Evolutionary conservation across 1,140 invertebrate genomes (phyloP).

Genomic region (Drosophila littoralis): DNA sequence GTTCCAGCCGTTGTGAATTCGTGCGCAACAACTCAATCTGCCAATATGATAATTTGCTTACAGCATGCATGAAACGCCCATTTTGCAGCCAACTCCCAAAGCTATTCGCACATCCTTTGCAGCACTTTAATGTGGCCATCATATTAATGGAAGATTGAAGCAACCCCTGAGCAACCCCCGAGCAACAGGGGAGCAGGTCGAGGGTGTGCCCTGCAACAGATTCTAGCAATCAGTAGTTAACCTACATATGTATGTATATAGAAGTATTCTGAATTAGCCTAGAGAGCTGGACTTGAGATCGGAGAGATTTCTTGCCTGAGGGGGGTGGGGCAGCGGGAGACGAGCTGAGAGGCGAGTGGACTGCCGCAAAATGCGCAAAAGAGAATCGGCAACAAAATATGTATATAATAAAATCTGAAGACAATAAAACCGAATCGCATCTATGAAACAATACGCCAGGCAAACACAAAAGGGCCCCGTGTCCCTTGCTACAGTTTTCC

Average conservation of each 20-base stretch:
- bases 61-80: conserved; percentile 26
- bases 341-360: too few relatives aligned
- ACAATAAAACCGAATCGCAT: conserved; percentile 46
- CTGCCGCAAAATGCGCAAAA: conserved; percentile 39
- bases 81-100: background rate
- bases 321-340: too few relatives aligned
- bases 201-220: conserved; percentile 19
- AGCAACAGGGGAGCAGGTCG: background rate
- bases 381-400: conserved; percentile 21
- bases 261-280: background rate
- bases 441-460: conserved; percentile 37
- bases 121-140: conserved; percentile 26
- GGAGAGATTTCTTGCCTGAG: background rate
- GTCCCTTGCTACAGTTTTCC: background rate
- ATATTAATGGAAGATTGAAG: conserved; percentile 22
- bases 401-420: conserved; percentile 3
- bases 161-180: conserved; percentile 9
- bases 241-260: too few relatives aligned
- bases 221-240: conserved; percentile 29
- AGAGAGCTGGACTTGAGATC: conserved; percentile 2
- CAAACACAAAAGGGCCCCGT: conserved; percentile 23
- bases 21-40: conserved; percentile 42
- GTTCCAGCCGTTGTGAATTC: conserved; percentile 5
- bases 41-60: conserved; percentile 38
- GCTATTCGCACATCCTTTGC: conserved; percentile 12